Evolutionary conservation across 1,140 invertebrate genomes (phyloP), one percentile per base, ranked within the genome.

Genomic region (Oppia nitens): DNA sequence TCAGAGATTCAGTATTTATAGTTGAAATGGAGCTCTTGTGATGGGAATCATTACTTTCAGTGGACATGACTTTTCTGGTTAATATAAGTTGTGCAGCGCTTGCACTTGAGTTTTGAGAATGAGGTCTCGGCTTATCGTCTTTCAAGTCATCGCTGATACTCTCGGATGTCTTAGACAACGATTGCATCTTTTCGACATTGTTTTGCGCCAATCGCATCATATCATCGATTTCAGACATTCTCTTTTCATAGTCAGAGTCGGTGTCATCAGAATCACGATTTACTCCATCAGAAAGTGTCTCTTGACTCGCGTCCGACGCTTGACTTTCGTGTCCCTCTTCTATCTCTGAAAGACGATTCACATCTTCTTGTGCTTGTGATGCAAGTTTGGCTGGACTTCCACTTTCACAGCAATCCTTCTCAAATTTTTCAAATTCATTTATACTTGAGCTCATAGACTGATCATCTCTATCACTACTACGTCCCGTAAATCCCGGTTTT

Each of bases 391-490:
- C 87, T 49, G 86, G 83, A 56, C 82, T 76, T 62, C 87, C 82
- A 0, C 82, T 83, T 68, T 88, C 83, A 40, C 83, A 77, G 67
- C 90, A 87, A 0, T 85, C 81, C 66, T 79, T 80, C 72, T 96
- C 91, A 4, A 95, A 71, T 57, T 83, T 81, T 74, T 94, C 90
- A 74, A 95, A 95, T 70, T 96, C 91, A 71, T 92, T 88, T 59
- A 94, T 74, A 6, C 47, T 57, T 49, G 89, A 94, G 57, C 83
- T 87, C 67, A 93, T 81, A 0, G 89, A 94, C 24, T 90, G 76
- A 71, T 90, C 85, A 71, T 94, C 90, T 69, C 88, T 83, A 65
- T 93, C 90, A 3, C 83, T 80, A 58, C 80, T 79, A 65, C 79
- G 78, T 0, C 81, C 80, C 66, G 20, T 49, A 47, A 24, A 62